phyloP scores from a whole-genome alignment of 1,140 invertebrate genomes.

The Calycopis cecrops region DNA sequence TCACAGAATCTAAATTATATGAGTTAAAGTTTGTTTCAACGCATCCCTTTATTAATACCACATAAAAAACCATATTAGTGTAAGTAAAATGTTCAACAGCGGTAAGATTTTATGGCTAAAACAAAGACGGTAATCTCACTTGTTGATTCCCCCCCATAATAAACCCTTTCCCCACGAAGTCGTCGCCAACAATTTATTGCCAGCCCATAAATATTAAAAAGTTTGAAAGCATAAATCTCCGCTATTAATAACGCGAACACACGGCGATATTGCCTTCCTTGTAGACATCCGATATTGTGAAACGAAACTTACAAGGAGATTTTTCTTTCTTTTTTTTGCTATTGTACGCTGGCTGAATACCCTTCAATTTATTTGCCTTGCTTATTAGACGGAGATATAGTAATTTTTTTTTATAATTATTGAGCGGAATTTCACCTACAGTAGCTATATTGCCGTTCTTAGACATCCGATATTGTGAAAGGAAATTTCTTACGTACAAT shows the following conservation, averaged over 20 bases:
- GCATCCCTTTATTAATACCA: too few species aligned
- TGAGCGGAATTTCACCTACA: too few species aligned
- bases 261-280: constrained; percentile 36
- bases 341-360: neutral
- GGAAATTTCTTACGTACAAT: too few species aligned
- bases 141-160: constrained; percentile 63
- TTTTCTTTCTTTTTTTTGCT: neutral
- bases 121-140: constrained; percentile 33
- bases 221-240: constrained; percentile 61
- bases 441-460: constrained; percentile 36
- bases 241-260: constrained; percentile 56
- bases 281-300: too few species aligned
- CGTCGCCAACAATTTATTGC: constrained; percentile 68
- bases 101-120: neutral
- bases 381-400: neutral
- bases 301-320: too few species aligned
- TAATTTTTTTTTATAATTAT: too few species aligned
- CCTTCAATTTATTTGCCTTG: constrained; percentile 10
- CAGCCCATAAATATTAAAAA: constrained; percentile 70
- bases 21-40: too few species aligned
- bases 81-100: too few species aligned
- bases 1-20: too few species aligned
- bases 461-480: too few species aligned
- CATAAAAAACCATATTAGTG: too few species aligned
- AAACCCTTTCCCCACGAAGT: constrained; percentile 57